Base-by-base conservation (phyloP, 1,140 invertebrate species). In the Brachionus rotundiformis region DNA sequence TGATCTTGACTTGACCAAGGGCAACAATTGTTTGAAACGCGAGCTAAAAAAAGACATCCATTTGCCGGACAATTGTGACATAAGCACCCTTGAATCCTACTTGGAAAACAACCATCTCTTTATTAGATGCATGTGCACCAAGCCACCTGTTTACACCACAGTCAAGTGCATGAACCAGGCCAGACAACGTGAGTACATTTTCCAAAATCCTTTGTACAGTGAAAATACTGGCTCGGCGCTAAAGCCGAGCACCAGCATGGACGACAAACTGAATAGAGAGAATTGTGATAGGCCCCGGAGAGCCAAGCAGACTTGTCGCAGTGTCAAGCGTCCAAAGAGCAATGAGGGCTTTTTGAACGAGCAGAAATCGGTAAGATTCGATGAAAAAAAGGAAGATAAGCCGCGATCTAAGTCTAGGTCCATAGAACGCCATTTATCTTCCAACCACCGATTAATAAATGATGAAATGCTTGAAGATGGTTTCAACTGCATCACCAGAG, bases 311-410 rank as follows among this genome's bases (percentile, higher is more conserved):
- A 36, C 27, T 19, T 68, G 63, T 36, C 63, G 63, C 1, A 68
- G 31, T 68, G 27, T 68, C 16, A 68, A 68, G 33, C 63, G 63
- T n/a, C 63, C 63, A 6, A 68, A 68, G 31, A 68, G 63, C 33
- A 68, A 33, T 39, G 63, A 68, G 29, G 63, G 63, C 5, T 68
- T 68, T 68, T 68, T 68, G 16, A 68, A 68, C 19, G 63, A 68
- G 11, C 63, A 68, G 1, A 68, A 68, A 10, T 68, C 63, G 2
- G 63, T 68, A 0, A 31, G 63, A 5, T 68, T 68, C 10, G 33
- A 68, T 8, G 63, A 36, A 16, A 54, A 19, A 19, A n/a, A 16
- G 4, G 63, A 25, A n/a, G 68, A 41, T 4, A 71, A 25, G 4
- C 1, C 6, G 3, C 19, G 68, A 0, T 73, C 33, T 6, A 73